Conservation (phyloP, 2,888 invertebrate genomes). For the Drosophila kanekoi region DNA sequence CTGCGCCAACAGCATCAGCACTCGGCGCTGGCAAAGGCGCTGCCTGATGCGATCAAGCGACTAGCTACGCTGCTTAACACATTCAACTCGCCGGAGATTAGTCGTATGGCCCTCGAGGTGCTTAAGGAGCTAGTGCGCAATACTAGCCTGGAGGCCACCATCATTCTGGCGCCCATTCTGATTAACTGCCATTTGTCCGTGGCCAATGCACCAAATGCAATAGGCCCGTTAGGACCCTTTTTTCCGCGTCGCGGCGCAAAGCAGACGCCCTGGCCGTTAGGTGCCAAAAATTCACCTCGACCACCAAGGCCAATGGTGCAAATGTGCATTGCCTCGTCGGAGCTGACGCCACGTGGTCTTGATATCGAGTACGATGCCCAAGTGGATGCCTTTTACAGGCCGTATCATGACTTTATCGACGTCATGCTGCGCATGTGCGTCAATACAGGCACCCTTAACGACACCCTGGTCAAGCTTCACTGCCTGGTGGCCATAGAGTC, state of each 20-base stretch:
- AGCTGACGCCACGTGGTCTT: constrained; percentile 88
- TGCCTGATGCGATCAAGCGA: constrained; percentile 94
- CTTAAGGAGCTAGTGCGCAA: constrained; percentile 84
- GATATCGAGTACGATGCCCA: constrained; percentile 92
- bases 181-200: constrained; percentile 93
- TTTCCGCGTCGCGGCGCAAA: constrained; percentile 90
- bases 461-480: constrained; percentile 93
- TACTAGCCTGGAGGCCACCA: constrained; percentile 86
- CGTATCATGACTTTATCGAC: constrained; percentile 96
- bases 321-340: constrained; percentile 92
- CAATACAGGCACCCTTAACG: constrained; percentile 93
- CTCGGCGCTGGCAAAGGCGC: constrained; percentile 89
- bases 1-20: constrained; percentile 82
- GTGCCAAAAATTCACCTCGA: constrained; percentile 88
- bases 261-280: constrained; percentile 86
- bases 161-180: constrained; percentile 93
- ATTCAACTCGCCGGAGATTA: constrained; percentile 94
- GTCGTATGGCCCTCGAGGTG: constrained; percentile 91
- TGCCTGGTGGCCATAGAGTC: constrained; percentile 96
- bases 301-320: constrained; percentile 92
- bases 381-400: constrained; percentile 91
- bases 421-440: constrained; percentile 93
- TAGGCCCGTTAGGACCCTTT: constrained; percentile 90
- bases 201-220: constrained; percentile 89
- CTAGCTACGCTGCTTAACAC: constrained; percentile 94